Percentiles rank a stretch among this genome's conserved stretches.
phyloP scores from a whole-genome alignment of 1,140 invertebrate species.

The Hydropsyche tenuis region DNA sequence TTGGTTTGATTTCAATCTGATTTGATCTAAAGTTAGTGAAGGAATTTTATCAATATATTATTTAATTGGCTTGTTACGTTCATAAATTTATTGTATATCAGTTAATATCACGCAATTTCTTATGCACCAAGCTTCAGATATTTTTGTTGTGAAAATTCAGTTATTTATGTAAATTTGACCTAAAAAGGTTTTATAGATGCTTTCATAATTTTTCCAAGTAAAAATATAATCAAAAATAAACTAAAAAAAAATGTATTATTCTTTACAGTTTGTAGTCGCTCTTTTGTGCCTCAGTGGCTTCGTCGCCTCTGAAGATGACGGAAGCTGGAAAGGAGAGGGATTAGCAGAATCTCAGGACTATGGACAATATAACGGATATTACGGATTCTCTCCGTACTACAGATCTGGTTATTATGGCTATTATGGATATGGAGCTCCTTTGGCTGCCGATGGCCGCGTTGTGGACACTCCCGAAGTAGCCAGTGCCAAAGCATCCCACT shows the following conservation, averaged over 20 bases:
- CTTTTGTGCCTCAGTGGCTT: slow-evolving; percentile 12
- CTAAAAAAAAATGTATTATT: not conserved
- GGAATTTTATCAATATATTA: too few relatives aligned
- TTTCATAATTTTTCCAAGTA: too few relatives aligned
- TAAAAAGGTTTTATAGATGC: too few relatives aligned
- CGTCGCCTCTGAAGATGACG: slow-evolving; percentile 34
- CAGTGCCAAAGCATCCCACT: slow-evolving; percentile 60
- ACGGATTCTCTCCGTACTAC: slow-evolving; percentile 12
- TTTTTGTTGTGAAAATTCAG: too few relatives aligned
- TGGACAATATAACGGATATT: slow-evolving; percentile 22
- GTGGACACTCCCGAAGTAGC: slow-evolving; percentile 60
- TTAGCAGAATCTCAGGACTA: slow-evolving; percentile 42
- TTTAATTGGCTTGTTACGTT: too few relatives aligned
- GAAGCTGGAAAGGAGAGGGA: slow-evolving; percentile 45
- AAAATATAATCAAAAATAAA: not conserved
- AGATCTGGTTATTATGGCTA: slow-evolving; percentile 40
- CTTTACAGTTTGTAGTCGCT: slow-evolving; percentile 18
- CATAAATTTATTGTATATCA: too few relatives aligned
- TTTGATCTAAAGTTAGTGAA: too few relatives aligned
- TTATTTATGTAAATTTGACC: too few relatives aligned
- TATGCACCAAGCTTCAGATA: too few relatives aligned
- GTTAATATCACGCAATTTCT: too few relatives aligned
- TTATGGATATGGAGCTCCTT: slow-evolving; percentile 54
- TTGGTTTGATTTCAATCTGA: too few relatives aligned
- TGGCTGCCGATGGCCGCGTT: slow-evolving; percentile 53